phyloP scores from a whole-genome alignment of 2,113 vertebrate species.

The Phyllopteryx taeniolatus region DNA sequence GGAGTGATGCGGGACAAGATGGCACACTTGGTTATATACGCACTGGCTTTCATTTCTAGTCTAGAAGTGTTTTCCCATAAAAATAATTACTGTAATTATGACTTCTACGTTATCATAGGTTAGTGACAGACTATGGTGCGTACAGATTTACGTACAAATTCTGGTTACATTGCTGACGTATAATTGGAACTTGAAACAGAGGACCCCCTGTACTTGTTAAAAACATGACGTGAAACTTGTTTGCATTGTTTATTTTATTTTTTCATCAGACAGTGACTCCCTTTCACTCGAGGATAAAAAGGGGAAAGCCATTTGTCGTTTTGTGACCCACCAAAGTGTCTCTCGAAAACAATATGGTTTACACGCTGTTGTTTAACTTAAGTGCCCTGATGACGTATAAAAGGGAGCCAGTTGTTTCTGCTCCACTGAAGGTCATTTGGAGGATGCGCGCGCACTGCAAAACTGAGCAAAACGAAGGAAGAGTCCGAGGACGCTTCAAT shows the following conservation, averaged over 20 bases:
- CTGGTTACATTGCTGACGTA: too few species aligned
- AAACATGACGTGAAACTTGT: too few species aligned
- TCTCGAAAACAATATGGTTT: conserved; percentile 44
- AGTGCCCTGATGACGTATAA: conserved; percentile 21
- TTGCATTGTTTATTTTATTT: background rate
- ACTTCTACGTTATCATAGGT: too few species aligned
- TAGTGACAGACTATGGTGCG: too few species aligned
- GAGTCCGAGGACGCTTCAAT: conserved; percentile 11
- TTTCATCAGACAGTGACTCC: background rate
- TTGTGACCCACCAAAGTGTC: conserved; percentile 45
- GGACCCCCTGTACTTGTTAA: too few species aligned
- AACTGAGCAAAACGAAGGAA: conserved; percentile 24
- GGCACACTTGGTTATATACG: too few species aligned
- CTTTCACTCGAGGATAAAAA: conserved; percentile 15
- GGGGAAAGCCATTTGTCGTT: conserved; percentile 33
- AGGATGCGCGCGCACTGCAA: conserved; percentile 48
- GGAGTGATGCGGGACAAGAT: too few species aligned
- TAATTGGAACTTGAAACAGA: too few species aligned
- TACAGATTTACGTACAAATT: too few species aligned
- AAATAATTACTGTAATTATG: too few species aligned
- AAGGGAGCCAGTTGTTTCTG: conserved; percentile 32
- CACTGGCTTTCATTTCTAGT: too few species aligned
- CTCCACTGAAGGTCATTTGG: conserved; percentile 62
- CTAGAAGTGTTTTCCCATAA: too few species aligned
- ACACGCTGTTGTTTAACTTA: conserved; percentile 37